phyloP scores from a whole-genome alignment of 2,888 invertebrate genomes.

The Minunthozetes semirufus region DNA sequence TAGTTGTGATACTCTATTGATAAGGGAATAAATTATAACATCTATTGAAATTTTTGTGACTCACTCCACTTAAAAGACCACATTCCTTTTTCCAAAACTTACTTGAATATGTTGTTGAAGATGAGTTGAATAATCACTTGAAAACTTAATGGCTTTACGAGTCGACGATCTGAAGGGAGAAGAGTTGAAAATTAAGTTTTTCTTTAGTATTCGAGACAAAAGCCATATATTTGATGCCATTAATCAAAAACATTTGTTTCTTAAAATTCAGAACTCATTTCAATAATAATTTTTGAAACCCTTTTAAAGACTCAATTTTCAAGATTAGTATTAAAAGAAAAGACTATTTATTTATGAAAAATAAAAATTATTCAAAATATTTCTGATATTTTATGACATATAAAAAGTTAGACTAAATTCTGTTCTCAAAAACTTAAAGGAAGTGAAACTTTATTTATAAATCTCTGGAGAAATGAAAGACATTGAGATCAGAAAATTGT shows the following conservation, averaged over 20 bases:
- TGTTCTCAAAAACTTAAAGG: background rate
- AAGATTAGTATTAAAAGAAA: too few relatives aligned
- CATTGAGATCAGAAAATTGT: slow-evolving; percentile 2
- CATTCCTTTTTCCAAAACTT: background rate
- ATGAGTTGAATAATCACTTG: background rate
- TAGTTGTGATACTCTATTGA: too few relatives aligned
- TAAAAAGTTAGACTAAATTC: background rate
- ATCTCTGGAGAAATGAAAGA: background rate
- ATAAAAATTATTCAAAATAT: too few relatives aligned
- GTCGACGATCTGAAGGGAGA: background rate
- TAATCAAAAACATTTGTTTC: background rate
- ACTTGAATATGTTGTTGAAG: background rate
- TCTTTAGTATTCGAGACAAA: background rate
- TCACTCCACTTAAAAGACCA: background rate
- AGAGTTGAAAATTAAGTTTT: background rate
- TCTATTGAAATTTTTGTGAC: too few relatives aligned
- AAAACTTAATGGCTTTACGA: background rate
- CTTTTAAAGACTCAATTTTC: too few relatives aligned
- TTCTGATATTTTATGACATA: too few relatives aligned
- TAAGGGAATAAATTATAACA: too few relatives aligned
- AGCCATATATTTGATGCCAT: slow-evolving; percentile 4
- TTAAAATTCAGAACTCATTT: too few relatives aligned
- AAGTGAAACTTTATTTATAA: slow-evolving; percentile 16
- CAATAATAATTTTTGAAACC: too few relatives aligned
- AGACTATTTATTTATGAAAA: too few relatives aligned